Evolutionary conservation across 2,888 invertebrate genomes (phyloP), one percentile per base, ranked within the genome.

Genomic region (Deladenus siricidicola): DNA sequence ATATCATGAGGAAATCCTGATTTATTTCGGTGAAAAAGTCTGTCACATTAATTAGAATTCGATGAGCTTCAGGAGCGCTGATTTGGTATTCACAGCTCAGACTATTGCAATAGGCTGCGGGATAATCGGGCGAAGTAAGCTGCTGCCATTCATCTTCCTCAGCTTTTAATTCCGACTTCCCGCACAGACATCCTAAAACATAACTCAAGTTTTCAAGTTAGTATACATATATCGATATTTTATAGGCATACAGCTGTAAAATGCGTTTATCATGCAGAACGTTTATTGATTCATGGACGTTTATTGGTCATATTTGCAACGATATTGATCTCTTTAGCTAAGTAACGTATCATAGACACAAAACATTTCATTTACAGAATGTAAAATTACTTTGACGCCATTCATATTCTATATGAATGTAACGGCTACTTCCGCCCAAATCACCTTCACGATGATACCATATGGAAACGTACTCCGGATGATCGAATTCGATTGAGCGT

Each of bases 391-490:
- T 53, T 34, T 53, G 30, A 3, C 39, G 53, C 53, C 53, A 53
- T 14, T 34, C 30, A 17, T 53, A 53, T 28, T 53, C 53, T 28
- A 53, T 53, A 14, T 39, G 30, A 14, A 53, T 4, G 19, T 34
- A 34, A n/a, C 53, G 29, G 24, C 30, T 17, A 3, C 2, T 19
- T 14, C 4, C n/a, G 8, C 1, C 23, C n/a, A 2, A n/a, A 39
- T 48, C 56, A 23, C 47, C 56, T 29, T 66, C 63, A 4, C 65
- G 55, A 44, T 66, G 66, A 29, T 66, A 66, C 66, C 66, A 66
- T 4, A 66, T n/a, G 6, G 28, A 30, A 34, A 53, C 53, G n/a
- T 30, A 2, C 29, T 53, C 19, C 1, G 42, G n/a, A 14, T 53
- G 49, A 19, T 61, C 62, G 28, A 51, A 62, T 52, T 62, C 62